Evolutionary conservation across 2,888 invertebrate species (phyloP), one percentile per base, ranked within the genome.

Genomic region (Caenorhabditis sinica): DNA sequence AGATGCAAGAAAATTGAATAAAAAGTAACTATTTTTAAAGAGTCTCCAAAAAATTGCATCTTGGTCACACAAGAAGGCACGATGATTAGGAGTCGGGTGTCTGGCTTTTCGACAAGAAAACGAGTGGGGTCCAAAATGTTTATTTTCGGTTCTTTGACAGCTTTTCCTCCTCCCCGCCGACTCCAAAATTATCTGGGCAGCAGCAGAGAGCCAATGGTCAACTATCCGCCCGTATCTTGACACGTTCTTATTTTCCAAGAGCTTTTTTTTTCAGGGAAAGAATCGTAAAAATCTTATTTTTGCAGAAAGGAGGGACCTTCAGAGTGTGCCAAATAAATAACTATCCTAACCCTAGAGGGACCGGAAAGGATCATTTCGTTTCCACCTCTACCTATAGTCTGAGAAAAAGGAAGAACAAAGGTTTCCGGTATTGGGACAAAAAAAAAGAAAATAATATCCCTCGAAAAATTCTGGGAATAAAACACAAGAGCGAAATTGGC

Each of bases 81-180:
- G 60, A 61, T 72, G 72, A 60, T 72, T 63, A 45, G 49, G 30
- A 15, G 28, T 20, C 51, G 51, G 63, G 61, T 33, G 61, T 33
- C 51, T 63, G 36, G 43, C 13, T 40, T 40, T 40, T 51, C 51
- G 20, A 36, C 30, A 58, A 43, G 33, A 53, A 53, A 28, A 51
- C 51, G 17, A 43, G 40, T 13, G n/a, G 30, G 20, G 43, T 40
- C 30, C 49, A 65, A 79, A 79, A 71, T 79, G 79, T 79, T 79
- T 79, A 79, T 79, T 79, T 79, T 79, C 72, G 79, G 69, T 45
- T 79, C 69, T 72, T 69, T 74, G 79, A 79, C 79, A 79, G 79
- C 79, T 56, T 15, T 56, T 56, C 20, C 49, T 13, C 6, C n/a
- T 79, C 61, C 68, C 51, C 25, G 43, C 23, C 9, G 40, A 60